Evolutionary conservation across 2,888 invertebrate genomes (phyloP), one percentile per base, ranked within the genome.

Genomic region (Tenthredo mesomela): DNA sequence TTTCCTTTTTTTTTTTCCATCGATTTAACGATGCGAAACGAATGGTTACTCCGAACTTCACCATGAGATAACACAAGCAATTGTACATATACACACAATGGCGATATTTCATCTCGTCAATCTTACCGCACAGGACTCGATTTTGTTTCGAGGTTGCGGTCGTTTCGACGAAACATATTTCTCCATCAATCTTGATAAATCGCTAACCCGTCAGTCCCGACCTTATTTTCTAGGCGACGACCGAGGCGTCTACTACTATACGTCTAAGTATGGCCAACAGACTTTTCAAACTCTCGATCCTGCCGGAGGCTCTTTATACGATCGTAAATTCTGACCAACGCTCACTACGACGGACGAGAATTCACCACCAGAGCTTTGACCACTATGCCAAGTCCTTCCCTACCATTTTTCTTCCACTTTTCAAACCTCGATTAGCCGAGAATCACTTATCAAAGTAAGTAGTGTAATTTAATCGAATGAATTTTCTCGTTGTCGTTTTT

Each of bases 151-250:
- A 61, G 40, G 10, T 37, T 40, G n/a, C n/a, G 37, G 61, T 40
- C 80, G 58, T 61, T 37, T 25, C 80, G 33, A 21, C 12, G 58
- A 40, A 37, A 58, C 61, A 61, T 61, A 80, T 80, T 80, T 61
- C 80, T 21, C 37, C 58, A 80, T 80, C 80, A 58, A 80, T 80
- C 80, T 80, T 80, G 80, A 80, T 80, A 80, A 80, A 58, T 80
- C 33, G 80, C 29, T 61, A 12, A 40, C 80, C 10, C 61, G 80
- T 80, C 80, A 43, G 12, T 21, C 37, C 40, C 80, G 37, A 61
- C 58, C 50, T 61, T 37, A 21, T 80, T 40, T 18, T 25, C 37
- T 40, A 21, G 9, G 70, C 70, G 70, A 37, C 43, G 47, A 47
- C 29, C 33, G 54, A 21, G 33, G 6, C 21, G 61, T 61, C n/a